Percentiles rank a stretch among this genome's conserved stretches.
phyloP scores from a whole-genome alignment of 2,888 invertebrate genomes.

The Disparrhopalites patrizii region DNA sequence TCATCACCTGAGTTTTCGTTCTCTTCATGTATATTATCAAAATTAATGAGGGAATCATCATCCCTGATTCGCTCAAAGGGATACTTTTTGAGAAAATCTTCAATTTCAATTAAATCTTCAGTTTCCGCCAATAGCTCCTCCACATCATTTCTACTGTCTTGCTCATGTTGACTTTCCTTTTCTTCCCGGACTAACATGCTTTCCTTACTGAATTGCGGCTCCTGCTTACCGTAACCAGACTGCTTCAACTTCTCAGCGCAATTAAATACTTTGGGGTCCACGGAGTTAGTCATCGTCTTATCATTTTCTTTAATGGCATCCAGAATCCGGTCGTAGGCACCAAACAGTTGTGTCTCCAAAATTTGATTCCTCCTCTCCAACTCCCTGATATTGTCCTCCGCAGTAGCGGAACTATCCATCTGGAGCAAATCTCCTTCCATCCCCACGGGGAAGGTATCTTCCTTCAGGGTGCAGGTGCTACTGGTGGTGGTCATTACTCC shows the following conservation, averaged over 20 bases:
- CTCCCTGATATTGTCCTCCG: conserved; percentile 14
- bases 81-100: conserved; percentile 24
- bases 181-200: background rate
- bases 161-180: background rate
- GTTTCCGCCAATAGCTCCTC: conserved; percentile 24
- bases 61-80: conserved; percentile 27
- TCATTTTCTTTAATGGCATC: conserved; percentile 11
- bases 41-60: conserved; percentile 16
- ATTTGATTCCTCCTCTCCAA: conserved; percentile 11
- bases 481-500: conserved; percentile 14
- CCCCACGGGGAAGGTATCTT: background rate
- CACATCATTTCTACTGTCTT: background rate
- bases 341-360: conserved; percentile 22
- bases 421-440: conserved; percentile 21
- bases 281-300: background rate
- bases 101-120: conserved; percentile 27
- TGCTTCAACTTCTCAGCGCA: background rate
- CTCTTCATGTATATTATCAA: conserved; percentile 1
- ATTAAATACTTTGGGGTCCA: conserved; percentile 2
- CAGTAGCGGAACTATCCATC: background rate
- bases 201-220: conserved; percentile 5
- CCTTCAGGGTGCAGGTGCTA: background rate
- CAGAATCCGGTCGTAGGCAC: conserved; percentile 28
- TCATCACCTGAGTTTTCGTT: too few relatives aligned
- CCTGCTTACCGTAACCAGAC: background rate